phyloP scores from a whole-genome alignment of 2,797 vertebrate genomes.

The Falco rusticolus region DNA sequence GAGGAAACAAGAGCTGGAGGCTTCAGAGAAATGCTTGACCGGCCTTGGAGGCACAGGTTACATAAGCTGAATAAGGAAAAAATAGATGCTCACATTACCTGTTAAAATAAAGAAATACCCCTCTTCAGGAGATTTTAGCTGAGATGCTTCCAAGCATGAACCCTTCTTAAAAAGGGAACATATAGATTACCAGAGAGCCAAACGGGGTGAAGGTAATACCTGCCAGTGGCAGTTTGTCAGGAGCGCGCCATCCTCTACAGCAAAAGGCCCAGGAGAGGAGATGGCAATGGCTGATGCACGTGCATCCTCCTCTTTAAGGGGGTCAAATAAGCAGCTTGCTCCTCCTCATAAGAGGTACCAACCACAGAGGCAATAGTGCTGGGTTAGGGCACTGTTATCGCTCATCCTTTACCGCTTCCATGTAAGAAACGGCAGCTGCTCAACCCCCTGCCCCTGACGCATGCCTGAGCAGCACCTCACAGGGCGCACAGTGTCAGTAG shows the following conservation, averaged over 20 bases:
- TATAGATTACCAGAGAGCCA: not conserved
- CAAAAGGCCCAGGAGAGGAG: not conserved
- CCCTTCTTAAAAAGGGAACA: not conserved
- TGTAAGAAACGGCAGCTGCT: not conserved
- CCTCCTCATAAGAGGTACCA: not conserved
- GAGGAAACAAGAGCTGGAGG: not conserved
- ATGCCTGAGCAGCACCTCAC: constrained; percentile 4
- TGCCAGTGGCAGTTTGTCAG: not conserved
- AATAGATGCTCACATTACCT: not conserved
- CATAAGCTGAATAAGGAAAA: not conserved
- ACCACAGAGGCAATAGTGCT: not conserved
- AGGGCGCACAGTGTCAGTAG: constrained; percentile 19
- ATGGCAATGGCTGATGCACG: not conserved
- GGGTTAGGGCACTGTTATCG: not conserved
- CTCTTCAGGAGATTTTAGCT: not conserved
- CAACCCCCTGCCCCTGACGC: constrained; percentile 19
- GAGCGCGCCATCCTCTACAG: not conserved
- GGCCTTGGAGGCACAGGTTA: not conserved
- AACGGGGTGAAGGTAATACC: not conserved
- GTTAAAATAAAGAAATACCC: not conserved
- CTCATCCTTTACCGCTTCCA: not conserved
- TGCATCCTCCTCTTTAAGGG: not conserved
- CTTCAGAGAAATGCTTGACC: not conserved
- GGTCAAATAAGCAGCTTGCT: not conserved
- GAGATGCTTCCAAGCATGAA: not conserved